Base-by-base conservation (phyloP, 2,113 vertebrate species). In the Rhynchomys soricoides region DNA sequence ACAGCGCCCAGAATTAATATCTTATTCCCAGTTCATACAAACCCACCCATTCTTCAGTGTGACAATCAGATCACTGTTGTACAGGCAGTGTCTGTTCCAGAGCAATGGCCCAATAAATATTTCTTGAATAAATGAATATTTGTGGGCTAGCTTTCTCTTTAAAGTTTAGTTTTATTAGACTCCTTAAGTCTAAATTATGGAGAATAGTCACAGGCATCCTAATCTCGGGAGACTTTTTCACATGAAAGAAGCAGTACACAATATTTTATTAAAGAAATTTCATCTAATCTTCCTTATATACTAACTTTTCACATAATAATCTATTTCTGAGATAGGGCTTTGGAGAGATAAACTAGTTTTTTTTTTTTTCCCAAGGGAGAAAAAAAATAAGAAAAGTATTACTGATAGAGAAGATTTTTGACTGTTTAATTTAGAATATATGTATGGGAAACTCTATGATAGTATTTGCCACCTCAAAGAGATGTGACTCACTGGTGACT, bases 221-320 rank as follows among this genome's bases (percentile, higher is more conserved):
- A 85, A 21, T 89, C 31, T 3, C 79, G n/a, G 9, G 31, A 74
- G 59, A 94, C 31, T 11, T 22, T 1, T 40, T 86, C 29, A 43
- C 31, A 48, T 43, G 7, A 75, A 57, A 57, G 21, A 90, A 93
- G 91, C 16, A 92, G 93, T 43, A 22, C 1, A 93, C 0, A 82
- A 73, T 29, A 73, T 22, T 88, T 19, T 90, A 95, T 43, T 86
- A 89, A 93, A 68, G 26, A 7, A 88, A 71, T 92, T 89, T 92
- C 22, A 73, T 50, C 52, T 82, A 78, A 92, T 11, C 8, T 7
- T 90, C 26, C 40, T 52, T 59, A n/a, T 16, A 1, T 4, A 77
- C 17, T 78, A 93, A 73, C 43, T 68, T 90, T 89, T 11, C 21
- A 45, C 1, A 62, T 50, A 94, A 82, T 71, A 81, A 7, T 71